Evolutionary conservation across 2,113 vertebrate genomes (phyloP).

Genomic region (Rhinichthys klamathensis): DNA sequence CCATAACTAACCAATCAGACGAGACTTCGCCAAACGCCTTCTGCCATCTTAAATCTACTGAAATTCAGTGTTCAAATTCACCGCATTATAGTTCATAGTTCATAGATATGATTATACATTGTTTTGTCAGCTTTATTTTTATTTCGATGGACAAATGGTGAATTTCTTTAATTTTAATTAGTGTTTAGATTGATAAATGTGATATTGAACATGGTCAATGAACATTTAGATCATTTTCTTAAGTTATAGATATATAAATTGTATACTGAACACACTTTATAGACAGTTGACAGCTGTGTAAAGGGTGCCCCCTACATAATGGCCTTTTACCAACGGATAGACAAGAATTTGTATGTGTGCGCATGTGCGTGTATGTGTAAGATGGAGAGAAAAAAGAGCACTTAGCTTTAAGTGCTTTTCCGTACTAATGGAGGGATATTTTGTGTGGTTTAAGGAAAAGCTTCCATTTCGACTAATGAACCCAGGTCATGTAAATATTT

Average conservation of each 20-base stretch:
- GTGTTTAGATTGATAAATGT: background rate
- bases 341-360: conserved; percentile 6
- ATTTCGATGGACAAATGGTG: background rate
- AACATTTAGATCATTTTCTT: background rate
- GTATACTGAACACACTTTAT: background rate
- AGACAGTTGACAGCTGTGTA: conserved; percentile 21
- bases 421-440: conserved; percentile 56
- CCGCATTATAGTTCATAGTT: too few species aligned
- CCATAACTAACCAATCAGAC: conserved; percentile 1
- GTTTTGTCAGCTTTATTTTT: background rate
- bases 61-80: background rate
- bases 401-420: conserved; percentile 47
- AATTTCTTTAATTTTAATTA: background rate
- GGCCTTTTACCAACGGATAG: conserved; percentile 26
- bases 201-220: background rate
- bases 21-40: background rate
- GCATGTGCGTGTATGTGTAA: background rate
- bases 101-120: background rate
- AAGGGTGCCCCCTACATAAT: conserved; percentile 11
- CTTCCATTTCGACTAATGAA: conserved; percentile 53
- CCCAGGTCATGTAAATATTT: conserved; percentile 60
- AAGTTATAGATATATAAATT: background rate
- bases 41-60: background rate
- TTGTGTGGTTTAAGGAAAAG: conserved; percentile 52
- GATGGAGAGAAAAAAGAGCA: conserved; percentile 24